Conservation (phyloP, 2,888 invertebrate species). For the Conomelus anceps region DNA sequence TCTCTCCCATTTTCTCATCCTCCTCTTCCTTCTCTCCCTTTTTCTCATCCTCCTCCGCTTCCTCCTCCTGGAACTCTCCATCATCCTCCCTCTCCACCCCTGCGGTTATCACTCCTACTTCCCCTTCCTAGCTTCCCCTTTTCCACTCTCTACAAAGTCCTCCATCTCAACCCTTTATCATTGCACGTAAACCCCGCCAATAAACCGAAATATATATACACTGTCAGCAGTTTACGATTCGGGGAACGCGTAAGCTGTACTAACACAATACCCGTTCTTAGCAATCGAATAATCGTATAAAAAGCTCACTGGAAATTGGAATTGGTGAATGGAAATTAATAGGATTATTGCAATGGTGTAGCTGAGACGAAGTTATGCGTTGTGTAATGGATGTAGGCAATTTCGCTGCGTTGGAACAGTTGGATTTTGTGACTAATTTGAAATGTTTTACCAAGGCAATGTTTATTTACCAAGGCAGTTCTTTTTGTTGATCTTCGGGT, state of each 20-base stretch:
- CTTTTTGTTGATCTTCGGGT: too few species aligned
- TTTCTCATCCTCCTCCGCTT: too few species aligned
- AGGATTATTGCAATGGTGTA: neutral
- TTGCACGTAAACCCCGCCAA: neutral
- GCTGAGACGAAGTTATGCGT: neutral
- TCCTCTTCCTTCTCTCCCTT: neutral
- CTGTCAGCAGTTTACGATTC: neutral
- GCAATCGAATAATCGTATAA: neutral
- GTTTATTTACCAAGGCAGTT: too few species aligned
- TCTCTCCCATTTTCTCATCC: neutral
- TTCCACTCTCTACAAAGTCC: neutral
- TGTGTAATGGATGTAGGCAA: neutral
- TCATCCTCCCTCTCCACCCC: neutral
- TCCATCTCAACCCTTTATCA: neutral
- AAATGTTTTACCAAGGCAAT: too few species aligned
- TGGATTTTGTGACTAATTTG: neutral
- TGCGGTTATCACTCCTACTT: neutral
- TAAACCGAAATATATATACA: neutral
- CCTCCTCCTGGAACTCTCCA: neutral
- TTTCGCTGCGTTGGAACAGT: neutral
- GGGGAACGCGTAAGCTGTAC: neutral
- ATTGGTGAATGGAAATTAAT: neutral
- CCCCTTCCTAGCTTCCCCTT: neutral
- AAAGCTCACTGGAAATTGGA: neutral
- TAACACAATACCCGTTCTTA: neutral